A percentile compares a stretch with the other conserved stretches of the same genome.
Evolutionary conservation across 2,113 vertebrate genomes (phyloP).

Genomic region (Aix galericulata): DNA sequence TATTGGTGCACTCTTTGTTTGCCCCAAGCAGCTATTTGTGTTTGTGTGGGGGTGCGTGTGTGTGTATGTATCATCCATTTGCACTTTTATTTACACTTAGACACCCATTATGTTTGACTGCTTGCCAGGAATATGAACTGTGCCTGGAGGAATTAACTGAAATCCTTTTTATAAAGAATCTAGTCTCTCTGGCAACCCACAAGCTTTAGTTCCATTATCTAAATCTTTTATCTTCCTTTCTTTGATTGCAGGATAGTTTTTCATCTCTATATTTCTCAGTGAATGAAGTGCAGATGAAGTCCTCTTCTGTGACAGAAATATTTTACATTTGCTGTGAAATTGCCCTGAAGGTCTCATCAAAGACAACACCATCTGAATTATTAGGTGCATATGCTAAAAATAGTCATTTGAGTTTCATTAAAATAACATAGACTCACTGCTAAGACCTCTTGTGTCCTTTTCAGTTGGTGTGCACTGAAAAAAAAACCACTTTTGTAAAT

Average conservation of each 20-base stretch:
- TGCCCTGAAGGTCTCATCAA: constrained; percentile 32
- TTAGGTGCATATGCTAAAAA: constrained; percentile 28
- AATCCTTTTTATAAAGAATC: constrained; percentile 10
- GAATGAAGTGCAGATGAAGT: constrained; percentile 45
- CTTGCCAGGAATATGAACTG: background rate
- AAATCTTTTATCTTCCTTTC: constrained; percentile 55
- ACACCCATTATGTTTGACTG: background rate
- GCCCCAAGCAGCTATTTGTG: accelerated
- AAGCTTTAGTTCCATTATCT: constrained; percentile 46
- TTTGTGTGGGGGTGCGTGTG: background rate
- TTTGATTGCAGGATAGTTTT: constrained; percentile 47
- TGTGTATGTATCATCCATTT: background rate
- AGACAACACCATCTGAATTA: constrained; percentile 42
- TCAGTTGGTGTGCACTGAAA: constrained; percentile 11
- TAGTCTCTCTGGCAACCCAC: constrained; percentile 10
- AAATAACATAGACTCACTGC: background rate
- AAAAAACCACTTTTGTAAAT: constrained; percentile 29
- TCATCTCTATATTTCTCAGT: constrained; percentile 33
- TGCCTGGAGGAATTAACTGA: constrained; percentile 22
- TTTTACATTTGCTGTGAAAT: constrained; percentile 34
- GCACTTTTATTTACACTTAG: background rate
- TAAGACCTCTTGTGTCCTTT: background rate
- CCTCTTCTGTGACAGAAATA: constrained; percentile 9
- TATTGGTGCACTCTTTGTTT: background rate
- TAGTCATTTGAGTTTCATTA: constrained; percentile 28